Evolutionary conservation across 2,888 invertebrate species (phyloP).

Genomic region (Pediacus dermestoides): DNA sequence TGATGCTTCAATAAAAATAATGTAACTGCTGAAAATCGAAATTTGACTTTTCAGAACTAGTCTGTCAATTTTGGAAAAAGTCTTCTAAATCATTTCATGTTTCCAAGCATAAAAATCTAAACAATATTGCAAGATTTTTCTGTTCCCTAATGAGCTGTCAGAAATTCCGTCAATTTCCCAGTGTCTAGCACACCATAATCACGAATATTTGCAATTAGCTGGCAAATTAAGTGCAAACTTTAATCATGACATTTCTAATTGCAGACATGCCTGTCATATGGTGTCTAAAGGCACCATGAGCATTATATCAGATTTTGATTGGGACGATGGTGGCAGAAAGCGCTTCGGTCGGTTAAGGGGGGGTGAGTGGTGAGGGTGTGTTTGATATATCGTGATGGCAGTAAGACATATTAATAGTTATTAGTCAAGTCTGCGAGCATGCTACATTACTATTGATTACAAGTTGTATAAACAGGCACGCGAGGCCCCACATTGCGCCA

Average conservation of each 20-base stretch:
- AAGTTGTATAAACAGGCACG: slow-evolving; percentile 42
- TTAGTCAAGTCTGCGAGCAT: slow-evolving; percentile 48
- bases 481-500: slow-evolving; percentile 44
- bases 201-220: too few relatives aligned
- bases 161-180: too few relatives aligned
- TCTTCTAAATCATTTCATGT: too few relatives aligned
- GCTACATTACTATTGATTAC: slow-evolving; percentile 48
- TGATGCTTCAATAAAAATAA: too few relatives aligned
- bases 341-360: too few relatives aligned
- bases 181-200: too few relatives aligned
- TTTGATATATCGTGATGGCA: slow-evolving; percentile 48
- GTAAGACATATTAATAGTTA: slow-evolving; percentile 50
- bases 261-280: slow-evolving; percentile 28
- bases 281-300: slow-evolving; percentile 28
- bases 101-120: too few relatives aligned
- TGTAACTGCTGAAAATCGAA: too few relatives aligned
- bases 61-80: too few relatives aligned
- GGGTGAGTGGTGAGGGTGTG: slow-evolving; percentile 33
- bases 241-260: slow-evolving; percentile 31
- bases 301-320: slow-evolving; percentile 33
- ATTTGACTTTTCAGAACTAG: too few relatives aligned
- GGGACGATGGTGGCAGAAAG: slow-evolving; percentile 26
- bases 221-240: slow-evolving; percentile 26
- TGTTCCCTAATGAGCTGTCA: too few relatives aligned
- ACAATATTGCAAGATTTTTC: too few relatives aligned